phyloP scores from a whole-genome alignment of 2,888 invertebrate species.

The Schrankia costaestrigalis region DNA sequence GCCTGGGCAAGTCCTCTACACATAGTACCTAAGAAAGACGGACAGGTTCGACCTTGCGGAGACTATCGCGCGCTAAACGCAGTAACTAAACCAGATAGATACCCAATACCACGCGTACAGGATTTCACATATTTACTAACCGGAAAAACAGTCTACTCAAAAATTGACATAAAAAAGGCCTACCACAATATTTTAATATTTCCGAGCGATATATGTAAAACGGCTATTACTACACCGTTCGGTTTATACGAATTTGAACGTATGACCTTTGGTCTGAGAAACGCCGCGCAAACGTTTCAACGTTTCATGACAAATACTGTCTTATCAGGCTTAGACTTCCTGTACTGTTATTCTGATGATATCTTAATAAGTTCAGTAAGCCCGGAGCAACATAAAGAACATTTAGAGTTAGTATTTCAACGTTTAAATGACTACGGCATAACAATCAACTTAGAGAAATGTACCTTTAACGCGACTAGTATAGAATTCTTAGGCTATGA shows the following conservation, averaged over 20 bases:
- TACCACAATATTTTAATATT: background rate
- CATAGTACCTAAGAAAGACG: background rate
- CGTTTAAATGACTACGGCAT: constrained; percentile 1
- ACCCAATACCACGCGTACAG: background rate
- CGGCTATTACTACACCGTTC: background rate
- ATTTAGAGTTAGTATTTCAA: background rate
- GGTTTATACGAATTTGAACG: background rate
- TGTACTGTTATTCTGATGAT: background rate
- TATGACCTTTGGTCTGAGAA: background rate
- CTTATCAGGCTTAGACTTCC: background rate
- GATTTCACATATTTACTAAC: constrained; percentile 8
- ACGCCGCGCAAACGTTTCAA: background rate
- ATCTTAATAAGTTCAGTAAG: background rate
- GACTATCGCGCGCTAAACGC: background rate
- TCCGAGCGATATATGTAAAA: too few relatives aligned
- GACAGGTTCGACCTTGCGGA: background rate
- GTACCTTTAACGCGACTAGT: background rate
- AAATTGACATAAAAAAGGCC: background rate
- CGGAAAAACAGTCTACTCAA: background rate
- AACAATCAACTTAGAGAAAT: constrained; percentile 1
- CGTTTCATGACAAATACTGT: too few relatives aligned
- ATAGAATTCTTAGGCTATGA: constrained; percentile 2
- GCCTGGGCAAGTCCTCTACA: background rate
- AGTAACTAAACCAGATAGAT: background rate
- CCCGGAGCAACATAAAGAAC: background rate